Percentiles rank a stretch among this genome's conserved stretches.
These are phyloP conservation scores for Copsychus sechellarum DNA, from an alignment of 2,113 vertebrate genomes.

Conservation along the genomic window DNA sequence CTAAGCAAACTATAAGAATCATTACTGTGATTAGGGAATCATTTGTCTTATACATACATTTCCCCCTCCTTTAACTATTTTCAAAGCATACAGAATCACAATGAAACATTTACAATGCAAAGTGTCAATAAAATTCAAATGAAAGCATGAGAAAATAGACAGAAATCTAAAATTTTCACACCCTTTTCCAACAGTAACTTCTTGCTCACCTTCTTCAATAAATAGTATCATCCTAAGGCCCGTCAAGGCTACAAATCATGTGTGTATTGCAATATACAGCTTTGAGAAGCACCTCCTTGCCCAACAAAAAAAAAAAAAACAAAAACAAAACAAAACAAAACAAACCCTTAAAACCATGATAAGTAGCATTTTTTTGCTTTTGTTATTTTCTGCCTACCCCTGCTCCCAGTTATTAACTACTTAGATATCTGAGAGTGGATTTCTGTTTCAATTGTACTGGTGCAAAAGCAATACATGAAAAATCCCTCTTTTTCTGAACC, in stretches of 20 bases:
- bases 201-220: background rate
- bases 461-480: background rate
- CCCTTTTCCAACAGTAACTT: background rate
- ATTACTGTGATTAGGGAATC: background rate
- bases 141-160: background rate
- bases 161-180: background rate
- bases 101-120: background rate
- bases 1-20: background rate
- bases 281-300: background rate
- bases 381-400: background rate
- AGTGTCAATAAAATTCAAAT: background rate
- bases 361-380: background rate
- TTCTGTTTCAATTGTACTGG: background rate
- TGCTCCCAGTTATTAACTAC: background rate
- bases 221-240: background rate
- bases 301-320: background rate
- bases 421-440: background rate
- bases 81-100: background rate
- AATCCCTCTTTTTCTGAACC: background rate
- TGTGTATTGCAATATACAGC: background rate
- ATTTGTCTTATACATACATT: background rate
- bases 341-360: background rate
- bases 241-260: background rate
- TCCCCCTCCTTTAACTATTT: background rate
- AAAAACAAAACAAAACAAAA: background rate